phyloP scores from a whole-genome alignment of 2,797 vertebrate genomes.

The Clarias pachynema region DNA sequence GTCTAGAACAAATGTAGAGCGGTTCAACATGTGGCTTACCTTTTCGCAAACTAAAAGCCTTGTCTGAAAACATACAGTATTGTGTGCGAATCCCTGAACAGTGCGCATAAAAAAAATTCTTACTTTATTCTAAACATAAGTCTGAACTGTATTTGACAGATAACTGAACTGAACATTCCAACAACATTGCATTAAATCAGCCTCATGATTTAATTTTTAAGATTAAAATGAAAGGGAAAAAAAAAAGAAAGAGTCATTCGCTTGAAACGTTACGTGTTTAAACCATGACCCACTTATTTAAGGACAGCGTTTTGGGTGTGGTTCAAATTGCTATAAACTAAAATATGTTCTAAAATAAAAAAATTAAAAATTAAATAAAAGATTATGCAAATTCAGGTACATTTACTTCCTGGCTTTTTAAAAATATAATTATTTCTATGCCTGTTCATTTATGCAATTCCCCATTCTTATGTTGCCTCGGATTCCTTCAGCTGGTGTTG shows the following conservation, averaged over 20 bases:
- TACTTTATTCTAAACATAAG: not conserved
- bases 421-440: not conserved
- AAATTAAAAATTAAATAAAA: not conserved
- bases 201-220: not conserved
- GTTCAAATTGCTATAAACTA: too few species aligned
- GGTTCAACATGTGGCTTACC: conserved; percentile 5
- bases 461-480: not conserved
- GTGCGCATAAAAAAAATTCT: not conserved
- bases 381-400: not conserved
- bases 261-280: not conserved
- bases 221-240: not conserved
- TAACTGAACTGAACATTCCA: not conserved
- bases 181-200: not conserved
- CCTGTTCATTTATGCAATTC: not conserved
- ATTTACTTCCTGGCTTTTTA: not conserved
- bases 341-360: not conserved
- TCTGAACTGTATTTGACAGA: not conserved
- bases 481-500: not conserved
- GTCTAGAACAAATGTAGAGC: not conserved
- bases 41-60: not conserved
- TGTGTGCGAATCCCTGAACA: not conserved
- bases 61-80: not conserved
- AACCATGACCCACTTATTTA: not conserved
- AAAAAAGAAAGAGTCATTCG: not conserved
- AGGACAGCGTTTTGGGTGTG: not conserved